Conservation (phyloP, 1,140 invertebrate genomes). For the Saccostrea echinata region DNA sequence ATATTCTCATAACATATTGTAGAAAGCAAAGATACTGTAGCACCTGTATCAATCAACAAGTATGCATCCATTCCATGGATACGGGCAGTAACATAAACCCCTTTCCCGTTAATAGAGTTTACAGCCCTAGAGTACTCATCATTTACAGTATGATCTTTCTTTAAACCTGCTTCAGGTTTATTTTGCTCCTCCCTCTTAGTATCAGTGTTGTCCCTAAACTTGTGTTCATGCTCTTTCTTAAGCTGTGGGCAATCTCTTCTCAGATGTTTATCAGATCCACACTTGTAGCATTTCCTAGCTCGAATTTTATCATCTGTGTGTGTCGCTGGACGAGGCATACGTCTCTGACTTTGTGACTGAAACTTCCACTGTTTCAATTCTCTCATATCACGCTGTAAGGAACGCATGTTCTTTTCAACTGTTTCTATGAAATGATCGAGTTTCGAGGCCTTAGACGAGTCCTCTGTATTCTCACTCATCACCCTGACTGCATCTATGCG, state of each 20-base stretch:
- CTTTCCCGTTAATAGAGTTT: constrained; percentile 34
- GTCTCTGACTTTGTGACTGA: constrained; percentile 23
- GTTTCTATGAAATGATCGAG: constrained; percentile 22
- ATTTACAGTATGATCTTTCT: neutral
- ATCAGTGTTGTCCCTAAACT: neutral
- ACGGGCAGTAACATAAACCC: constrained; percentile 27
- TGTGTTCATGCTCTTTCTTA: neutral
- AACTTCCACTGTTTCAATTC: constrained; percentile 40
- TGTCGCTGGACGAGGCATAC: constrained; percentile 8
- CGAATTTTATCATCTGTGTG: neutral
- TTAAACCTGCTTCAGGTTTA: neutral
- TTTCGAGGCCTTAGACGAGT: neutral
- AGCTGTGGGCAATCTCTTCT: constrained; percentile 3
- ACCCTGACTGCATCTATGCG: neutral
- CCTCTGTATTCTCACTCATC: neutral
- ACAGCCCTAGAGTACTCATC: constrained; percentile 12
- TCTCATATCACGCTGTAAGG: too few relatives aligned
- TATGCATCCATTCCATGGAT: constrained; percentile 33
- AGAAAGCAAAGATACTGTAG: constrained; percentile 38
- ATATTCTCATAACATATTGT: constrained; percentile 9
- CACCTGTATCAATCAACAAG: constrained; percentile 34
- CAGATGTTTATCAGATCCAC: constrained; percentile 27
- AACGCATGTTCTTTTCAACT: neutral
- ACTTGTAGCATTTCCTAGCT: constrained; percentile 22
- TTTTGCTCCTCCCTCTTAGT: neutral